Evolutionary conservation across 2,113 vertebrate genomes (phyloP).

Genomic region (Callopanchax toddi): DNA sequence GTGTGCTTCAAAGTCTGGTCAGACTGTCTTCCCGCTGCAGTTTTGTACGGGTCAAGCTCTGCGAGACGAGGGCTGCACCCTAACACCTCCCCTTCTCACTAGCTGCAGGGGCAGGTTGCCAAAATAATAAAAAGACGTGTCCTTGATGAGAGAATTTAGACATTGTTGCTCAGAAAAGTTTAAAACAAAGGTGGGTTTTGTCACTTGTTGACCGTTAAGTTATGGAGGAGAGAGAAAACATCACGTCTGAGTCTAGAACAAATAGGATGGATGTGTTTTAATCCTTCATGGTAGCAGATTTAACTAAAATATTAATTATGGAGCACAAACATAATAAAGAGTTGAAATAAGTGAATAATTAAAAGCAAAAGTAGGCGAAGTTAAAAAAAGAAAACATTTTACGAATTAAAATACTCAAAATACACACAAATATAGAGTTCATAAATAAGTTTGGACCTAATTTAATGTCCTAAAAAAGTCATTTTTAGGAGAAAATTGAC

Average conservation of each 20-base stretch:
- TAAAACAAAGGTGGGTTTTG: not conserved
- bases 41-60: conserved; percentile 45
- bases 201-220: not conserved
- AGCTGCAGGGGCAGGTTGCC: conserved; percentile 25
- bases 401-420: too few relatives aligned
- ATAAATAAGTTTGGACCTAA: too few relatives aligned
- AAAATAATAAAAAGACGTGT: conserved; percentile 51
- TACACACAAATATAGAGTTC: too few relatives aligned
- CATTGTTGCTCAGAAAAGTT: conserved; percentile 6
- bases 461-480: too few relatives aligned
- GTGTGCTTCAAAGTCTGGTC: conserved; percentile 12
- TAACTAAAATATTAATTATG: not conserved
- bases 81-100: conserved; percentile 48
- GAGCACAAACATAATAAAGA: too few relatives aligned
- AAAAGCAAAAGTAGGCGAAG: too few relatives aligned
- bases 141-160: conserved; percentile 68
- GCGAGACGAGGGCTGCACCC: conserved; percentile 43
- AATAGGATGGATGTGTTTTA: not conserved
- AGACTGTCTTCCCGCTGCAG: conserved; percentile 10
- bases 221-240: not conserved
- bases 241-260: conserved; percentile 1
- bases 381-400: too few relatives aligned
- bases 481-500: too few relatives aligned
- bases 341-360: too few relatives aligned
- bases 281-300: too few relatives aligned